These are phyloP conservation scores for Trileptium ribeirensis DNA, from an alignment of 2,888 invertebrate genomes.

Conservation along the genomic window DNA sequence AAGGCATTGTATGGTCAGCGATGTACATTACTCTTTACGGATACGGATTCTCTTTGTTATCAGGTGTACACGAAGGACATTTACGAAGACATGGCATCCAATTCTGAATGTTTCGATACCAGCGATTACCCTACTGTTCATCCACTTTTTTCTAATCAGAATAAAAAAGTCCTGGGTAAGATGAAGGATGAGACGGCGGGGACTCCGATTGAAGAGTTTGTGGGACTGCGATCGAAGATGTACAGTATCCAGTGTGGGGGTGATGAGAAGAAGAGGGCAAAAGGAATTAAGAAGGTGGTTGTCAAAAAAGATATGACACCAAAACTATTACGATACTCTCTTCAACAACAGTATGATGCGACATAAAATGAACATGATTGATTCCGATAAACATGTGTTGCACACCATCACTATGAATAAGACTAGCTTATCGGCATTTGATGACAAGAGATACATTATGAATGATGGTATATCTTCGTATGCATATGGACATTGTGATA, in stretches of 20 bases:
- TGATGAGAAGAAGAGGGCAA: not conserved
- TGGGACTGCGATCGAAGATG: conserved; percentile 5
- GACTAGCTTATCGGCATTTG: not conserved
- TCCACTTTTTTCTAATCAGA: not conserved
- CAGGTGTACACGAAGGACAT: not conserved
- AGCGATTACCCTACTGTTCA: not conserved
- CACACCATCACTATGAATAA: not conserved
- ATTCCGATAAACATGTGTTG: not conserved
- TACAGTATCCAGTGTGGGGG: not conserved
- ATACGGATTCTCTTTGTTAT: conserved; percentile 4
- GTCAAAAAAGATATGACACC: not conserved
- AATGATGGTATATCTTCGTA: not conserved
- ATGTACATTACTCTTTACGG: not conserved
- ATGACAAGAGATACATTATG: not conserved
- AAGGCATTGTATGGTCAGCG: not conserved
- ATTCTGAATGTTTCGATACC: not conserved
- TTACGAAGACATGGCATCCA: not conserved
- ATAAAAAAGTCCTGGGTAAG: not conserved
- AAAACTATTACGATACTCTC: not conserved
- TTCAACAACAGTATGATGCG: not conserved
- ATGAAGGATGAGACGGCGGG: conserved; percentile 10
- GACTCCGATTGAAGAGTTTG: conserved; percentile 4
- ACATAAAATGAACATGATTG: not conserved
- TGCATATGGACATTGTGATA: not conserved
- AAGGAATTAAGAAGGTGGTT: not conserved